Conservation (phyloP, 2,797 vertebrate species). For the Melanotaenia nigrans region DNA sequence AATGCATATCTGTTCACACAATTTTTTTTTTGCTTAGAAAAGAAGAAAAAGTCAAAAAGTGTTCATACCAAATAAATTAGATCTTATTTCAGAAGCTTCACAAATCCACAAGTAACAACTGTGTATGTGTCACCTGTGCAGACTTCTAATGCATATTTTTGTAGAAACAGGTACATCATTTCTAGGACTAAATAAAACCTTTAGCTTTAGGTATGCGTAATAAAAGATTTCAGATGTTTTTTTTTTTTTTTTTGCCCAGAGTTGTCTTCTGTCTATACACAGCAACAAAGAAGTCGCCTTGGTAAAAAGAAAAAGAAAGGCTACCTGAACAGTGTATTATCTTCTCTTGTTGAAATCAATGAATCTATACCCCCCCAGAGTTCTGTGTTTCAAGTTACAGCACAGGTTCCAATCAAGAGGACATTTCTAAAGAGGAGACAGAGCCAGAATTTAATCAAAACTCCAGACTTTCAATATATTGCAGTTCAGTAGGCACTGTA, state of each 20-base stretch:
- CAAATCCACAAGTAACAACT: neutral
- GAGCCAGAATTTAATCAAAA: too few species aligned
- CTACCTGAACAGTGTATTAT: constrained; percentile 12
- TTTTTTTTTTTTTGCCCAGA: constrained; percentile 15
- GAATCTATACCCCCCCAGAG: constrained; percentile 21
- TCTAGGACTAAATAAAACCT: constrained; percentile 8
- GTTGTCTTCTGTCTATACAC: constrained; percentile 18
- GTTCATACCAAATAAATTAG: neutral
- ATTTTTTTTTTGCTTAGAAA: neutral
- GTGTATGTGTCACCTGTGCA: too few species aligned
- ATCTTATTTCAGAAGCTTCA: neutral
- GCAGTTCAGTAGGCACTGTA: too few species aligned
- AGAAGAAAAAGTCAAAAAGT: neutral
- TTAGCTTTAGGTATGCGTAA: constrained; percentile 1
- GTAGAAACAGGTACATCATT: constrained; percentile 1
- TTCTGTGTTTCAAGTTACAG: constrained; percentile 19
- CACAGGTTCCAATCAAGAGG: too few species aligned
- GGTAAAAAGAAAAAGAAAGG: constrained; percentile 3
- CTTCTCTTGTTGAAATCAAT: constrained; percentile 50
- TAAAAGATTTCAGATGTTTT: constrained; percentile 6
- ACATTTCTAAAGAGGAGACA: too few species aligned
- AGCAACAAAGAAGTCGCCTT: constrained; percentile 18
- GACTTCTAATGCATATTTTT: neutral
- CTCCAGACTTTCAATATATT: too few species aligned
- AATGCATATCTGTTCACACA: neutral